A percentile compares a stretch with the other conserved stretches of the same genome.
Evolutionary conservation across 2,888 invertebrate genomes (phyloP).

Genomic region (Conus canariensis): DNA sequence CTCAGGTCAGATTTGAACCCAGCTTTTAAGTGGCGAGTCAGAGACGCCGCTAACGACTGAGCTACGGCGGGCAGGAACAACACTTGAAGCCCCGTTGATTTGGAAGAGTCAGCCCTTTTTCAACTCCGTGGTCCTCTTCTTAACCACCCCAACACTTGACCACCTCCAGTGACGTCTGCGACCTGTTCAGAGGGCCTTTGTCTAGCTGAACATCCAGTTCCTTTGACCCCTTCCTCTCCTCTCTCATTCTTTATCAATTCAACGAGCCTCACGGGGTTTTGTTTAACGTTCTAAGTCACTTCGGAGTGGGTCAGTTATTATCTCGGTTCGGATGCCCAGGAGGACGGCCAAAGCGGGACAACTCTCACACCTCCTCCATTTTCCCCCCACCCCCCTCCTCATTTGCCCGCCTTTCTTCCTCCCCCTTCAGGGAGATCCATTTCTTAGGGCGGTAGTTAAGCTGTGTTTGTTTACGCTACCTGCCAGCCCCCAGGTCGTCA

Average conservation of each 20-base stretch:
- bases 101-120: too few relatives aligned
- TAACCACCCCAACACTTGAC: too few relatives aligned
- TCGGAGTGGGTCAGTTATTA: not conserved
- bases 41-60: not conserved
- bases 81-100: too few relatives aligned
- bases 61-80: too few relatives aligned
- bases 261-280: not conserved
- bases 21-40: too few relatives aligned
- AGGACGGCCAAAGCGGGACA: too few relatives aligned
- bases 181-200: too few relatives aligned
- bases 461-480: slow-evolving; percentile 15
- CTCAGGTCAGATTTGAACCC: too few relatives aligned
- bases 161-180: too few relatives aligned
- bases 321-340: not conserved
- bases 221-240: not conserved
- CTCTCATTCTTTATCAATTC: not conserved
- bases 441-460: not conserved
- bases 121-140: too few relatives aligned
- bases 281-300: not conserved
- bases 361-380: not conserved
- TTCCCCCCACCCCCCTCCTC: not conserved
- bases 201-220: too few relatives aligned
- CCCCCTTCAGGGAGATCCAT: not conserved
- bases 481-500: not conserved
- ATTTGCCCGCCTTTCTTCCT: not conserved